Evolutionary conservation across 2,797 vertebrate species (phyloP), one percentile per base, ranked within the genome.

Genomic region (Poecile montanus): DNA sequence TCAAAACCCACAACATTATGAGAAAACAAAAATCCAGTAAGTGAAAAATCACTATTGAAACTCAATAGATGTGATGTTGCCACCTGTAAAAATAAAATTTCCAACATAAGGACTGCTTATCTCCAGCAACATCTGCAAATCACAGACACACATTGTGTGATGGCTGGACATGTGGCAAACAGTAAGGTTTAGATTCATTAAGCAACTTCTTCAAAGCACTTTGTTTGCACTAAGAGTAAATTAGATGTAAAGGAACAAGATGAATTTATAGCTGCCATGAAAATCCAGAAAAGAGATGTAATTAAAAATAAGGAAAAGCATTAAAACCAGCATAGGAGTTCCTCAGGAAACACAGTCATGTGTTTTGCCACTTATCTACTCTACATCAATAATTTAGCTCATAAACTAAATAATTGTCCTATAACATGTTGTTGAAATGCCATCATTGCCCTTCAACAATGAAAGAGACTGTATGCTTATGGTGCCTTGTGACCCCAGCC

Each of bases 401-500:
- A 82, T 58, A 88, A 94, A 76, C 48, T 58, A 97, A 94, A 88
- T 85, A 92, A 96, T 94, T 93, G 91, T 83, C 53, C 70, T 72
- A 72, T 95, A 95, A 95, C 85, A 91, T 11, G n/a, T 73, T 91
- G 54, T 93, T 97, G 61, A 91, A 89, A 95, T 89, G 73, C 27
- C 68, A 66, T 86, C 84, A 91, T 83, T 96, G 40, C n/a, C n/a
- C 25, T 65, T 65, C 62, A 54, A 25, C n/a, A 45, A 5, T 30
- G 26, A 65, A 53, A 36, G 61, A 23, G 2, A 4, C 16, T 0
- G 0, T 30, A 26, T 21, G 16, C 17, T 56, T 73, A 30, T 1
- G 0, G 16, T 70, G 27, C 18, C 13, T 70, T 40, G n/a, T 57
- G 38, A 48, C 6, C 8, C 23, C n/a, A 56, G 30, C n/a, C 23